Base-by-base conservation (phyloP, 1,140 invertebrate genomes). In the Lordiphosa mommai region DNA sequence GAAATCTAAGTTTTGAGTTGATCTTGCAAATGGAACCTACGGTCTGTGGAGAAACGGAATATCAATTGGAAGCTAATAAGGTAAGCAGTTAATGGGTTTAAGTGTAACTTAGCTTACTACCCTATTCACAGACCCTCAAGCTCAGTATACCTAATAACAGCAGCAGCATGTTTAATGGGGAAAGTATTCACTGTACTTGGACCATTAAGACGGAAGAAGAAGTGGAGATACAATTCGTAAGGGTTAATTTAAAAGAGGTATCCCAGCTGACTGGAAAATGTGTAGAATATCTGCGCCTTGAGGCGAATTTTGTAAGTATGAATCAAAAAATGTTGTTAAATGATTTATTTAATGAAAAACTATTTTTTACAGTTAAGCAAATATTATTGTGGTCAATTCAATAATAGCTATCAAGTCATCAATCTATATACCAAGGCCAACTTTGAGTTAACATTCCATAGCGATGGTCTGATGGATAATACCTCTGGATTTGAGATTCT, bases 1-100 rank as follows among this genome's bases (percentile, higher is more conserved):
- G 14, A 80, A 56, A 37, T 44, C 20, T 90, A 38, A 92, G 91
- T 33, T 94, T 94, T 63, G 90, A 88, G 69, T 88, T 92, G 1
- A 89, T 86, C 2, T 79, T 94, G 10, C 90, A 90, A 57, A 56
- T 89, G 61, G 46, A 91, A 4, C 27, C 88, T 34, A 90, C 93
- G 90, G 88, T 90, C 71, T 88, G 74, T 34, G 67, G 66, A 3
- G 38, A 68, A 17, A 17, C 44, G 12, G 33, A 72, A 1, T 57
- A 57, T 16, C 34, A 41, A 1, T 3, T 68, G 16, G 0, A 7
- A 0, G 8, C 30, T 0, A 72, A 72, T 33, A 49, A 61, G 48
- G 77, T 69, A 6, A 40, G 44, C 6, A 32, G 7, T 9, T 13
- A 0, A 0, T 10, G 12, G 2, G 1, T 13, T 17, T 20, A 2